A percentile compares a stretch with the other conserved stretches of the same genome.
These are phyloP conservation scores for Zonitis immaculata DNA, from an alignment of 2,888 invertebrate species.

Conservation along the genomic window DNA sequence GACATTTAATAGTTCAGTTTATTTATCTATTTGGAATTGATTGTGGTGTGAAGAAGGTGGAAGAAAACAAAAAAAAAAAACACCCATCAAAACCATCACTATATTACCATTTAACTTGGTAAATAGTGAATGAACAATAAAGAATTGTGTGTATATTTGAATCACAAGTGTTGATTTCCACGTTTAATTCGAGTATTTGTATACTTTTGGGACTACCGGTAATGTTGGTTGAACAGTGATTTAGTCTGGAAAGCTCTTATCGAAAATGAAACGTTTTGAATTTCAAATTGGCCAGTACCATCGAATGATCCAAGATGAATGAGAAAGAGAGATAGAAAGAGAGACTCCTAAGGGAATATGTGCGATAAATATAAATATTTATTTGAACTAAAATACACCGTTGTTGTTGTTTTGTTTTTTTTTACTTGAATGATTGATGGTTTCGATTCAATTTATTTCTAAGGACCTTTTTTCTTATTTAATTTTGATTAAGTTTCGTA, in stretches of 20 bases:
- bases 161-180: slow-evolving; percentile 22
- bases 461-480: neutral
- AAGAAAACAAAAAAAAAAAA: too few species aligned
- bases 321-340: too few species aligned
- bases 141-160: slow-evolving; percentile 20
- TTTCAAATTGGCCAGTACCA: slow-evolving; percentile 39
- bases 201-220: slow-evolving; percentile 31
- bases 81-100: too few species aligned
- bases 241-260: slow-evolving; percentile 44
- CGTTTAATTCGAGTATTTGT: slow-evolving; percentile 41
- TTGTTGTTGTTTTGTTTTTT: too few species aligned
- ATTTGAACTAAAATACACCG: too few species aligned
- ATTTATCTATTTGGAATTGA: neutral
- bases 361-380: too few species aligned
- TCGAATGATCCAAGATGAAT: slow-evolving; percentile 33
- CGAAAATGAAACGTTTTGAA: slow-evolving; percentile 48
- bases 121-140: too few species aligned
- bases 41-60: too few species aligned
- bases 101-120: too few species aligned
- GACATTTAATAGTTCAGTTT: neutral
- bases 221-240: slow-evolving; percentile 33
- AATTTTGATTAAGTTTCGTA: neutral
- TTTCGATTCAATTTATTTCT: too few species aligned
- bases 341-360: too few species aligned
- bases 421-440: too few species aligned